A percentile compares a stretch with the other conserved stretches of the same genome.
These are phyloP conservation scores for Unio delphinus DNA, from an alignment of 2,888 invertebrate species.

Conservation along the genomic window DNA sequence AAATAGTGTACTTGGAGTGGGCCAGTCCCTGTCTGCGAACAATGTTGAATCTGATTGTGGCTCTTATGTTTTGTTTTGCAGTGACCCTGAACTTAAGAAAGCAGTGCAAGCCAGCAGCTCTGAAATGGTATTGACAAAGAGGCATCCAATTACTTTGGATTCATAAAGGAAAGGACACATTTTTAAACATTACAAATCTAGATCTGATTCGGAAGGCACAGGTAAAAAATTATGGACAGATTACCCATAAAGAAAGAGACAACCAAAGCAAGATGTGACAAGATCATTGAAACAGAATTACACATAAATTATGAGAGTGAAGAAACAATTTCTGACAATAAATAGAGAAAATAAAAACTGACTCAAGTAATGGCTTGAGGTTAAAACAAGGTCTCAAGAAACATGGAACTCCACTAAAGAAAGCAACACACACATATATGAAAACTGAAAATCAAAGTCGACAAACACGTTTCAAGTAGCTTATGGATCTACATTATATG, in stretches of 20 bases:
- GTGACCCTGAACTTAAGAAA: slow-evolving; percentile 18
- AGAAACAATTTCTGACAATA: slow-evolving; percentile 2
- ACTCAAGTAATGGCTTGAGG: too few relatives aligned
- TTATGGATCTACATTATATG: too few relatives aligned
- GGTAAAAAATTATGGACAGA: slow-evolving; percentile 4
- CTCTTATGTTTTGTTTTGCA: neutral
- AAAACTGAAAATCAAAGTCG: too few relatives aligned
- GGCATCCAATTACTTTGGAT: slow-evolving; percentile 48
- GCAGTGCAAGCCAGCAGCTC: slow-evolving; percentile 52
- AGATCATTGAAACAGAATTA: too few relatives aligned
- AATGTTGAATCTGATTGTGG: too few relatives aligned
- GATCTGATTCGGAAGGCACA: neutral
- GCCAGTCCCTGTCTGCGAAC: too few relatives aligned
- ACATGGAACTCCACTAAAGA: too few relatives aligned
- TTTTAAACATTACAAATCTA: neutral
- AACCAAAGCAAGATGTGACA: neutral
- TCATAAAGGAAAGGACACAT: slow-evolving; percentile 3
- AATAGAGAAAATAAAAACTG: slow-evolving; percentile 4
- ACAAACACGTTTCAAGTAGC: too few relatives aligned
- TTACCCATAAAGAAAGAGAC: slow-evolving; percentile 16
- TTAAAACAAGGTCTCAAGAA: too few relatives aligned
- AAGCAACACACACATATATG: too few relatives aligned
- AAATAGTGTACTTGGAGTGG: too few relatives aligned
- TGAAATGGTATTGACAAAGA: slow-evolving; percentile 53
- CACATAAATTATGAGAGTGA: neutral